Evolutionary conservation across 1,140 invertebrate genomes (phyloP).

Genomic region (Ceratosolen solmsi): DNA sequence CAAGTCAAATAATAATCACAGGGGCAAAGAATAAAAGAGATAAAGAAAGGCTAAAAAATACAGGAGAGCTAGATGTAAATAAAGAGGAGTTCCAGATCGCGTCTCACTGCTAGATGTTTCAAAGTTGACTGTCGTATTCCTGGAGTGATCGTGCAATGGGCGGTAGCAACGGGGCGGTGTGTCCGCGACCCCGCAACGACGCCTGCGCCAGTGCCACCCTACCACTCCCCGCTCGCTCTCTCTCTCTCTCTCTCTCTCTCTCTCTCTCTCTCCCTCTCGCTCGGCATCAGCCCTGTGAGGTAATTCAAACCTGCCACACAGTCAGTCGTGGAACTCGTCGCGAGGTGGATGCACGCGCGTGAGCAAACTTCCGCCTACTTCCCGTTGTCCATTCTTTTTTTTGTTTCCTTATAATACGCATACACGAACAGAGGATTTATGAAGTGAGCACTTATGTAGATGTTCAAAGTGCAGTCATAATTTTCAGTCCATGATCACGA

Average conservation of each 20-base stretch:
- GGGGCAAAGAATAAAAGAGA: too few relatives aligned
- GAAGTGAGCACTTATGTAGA: neutral
- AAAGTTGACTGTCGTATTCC: slow-evolving; percentile 63
- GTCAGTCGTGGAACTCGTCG: slow-evolving; percentile 45
- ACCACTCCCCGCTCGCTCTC: slow-evolving; percentile 41
- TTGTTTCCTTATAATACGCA: neutral
- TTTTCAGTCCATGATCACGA: neutral
- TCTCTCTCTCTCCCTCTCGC: slow-evolving; percentile 26
- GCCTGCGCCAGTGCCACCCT: slow-evolving; percentile 62
- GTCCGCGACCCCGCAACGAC: slow-evolving; percentile 50
- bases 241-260: slow-evolving; percentile 29
- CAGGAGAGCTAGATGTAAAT: too few relatives aligned
- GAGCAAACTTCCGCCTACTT: neutral
- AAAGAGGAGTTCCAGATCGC: too few relatives aligned
- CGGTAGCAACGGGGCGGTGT: slow-evolving; percentile 53
- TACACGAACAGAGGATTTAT: neutral
- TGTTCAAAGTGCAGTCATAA: neutral
- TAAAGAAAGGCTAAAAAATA: too few relatives aligned
- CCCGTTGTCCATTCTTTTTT: neutral
- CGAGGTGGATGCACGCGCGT: slow-evolving; percentile 34
- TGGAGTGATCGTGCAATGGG: slow-evolving; percentile 50
- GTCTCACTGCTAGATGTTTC: slow-evolving; percentile 63
- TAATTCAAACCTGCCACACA: slow-evolving; percentile 39
- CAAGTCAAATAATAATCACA: too few relatives aligned
- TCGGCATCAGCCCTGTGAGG: slow-evolving; percentile 28